Evolutionary conservation across 2,113 vertebrate genomes (phyloP).

Genomic region (Macroglossus sobrinus): DNA sequence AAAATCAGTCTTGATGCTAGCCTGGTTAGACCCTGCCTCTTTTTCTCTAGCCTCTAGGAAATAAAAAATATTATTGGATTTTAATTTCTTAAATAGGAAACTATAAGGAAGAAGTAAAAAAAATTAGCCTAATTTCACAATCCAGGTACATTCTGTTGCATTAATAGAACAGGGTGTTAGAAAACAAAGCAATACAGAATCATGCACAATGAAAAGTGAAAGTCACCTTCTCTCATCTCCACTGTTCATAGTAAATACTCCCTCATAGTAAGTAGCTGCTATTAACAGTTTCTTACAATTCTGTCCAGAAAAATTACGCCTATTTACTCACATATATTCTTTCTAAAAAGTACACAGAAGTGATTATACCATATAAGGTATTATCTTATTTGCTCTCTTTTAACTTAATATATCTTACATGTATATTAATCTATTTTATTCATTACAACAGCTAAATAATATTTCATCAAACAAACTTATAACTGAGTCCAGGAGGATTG

Average conservation of each 20-base stretch:
- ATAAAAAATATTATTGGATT: background rate
- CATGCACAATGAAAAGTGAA: background rate
- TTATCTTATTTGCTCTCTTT: background rate
- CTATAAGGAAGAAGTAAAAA: conserved; percentile 1
- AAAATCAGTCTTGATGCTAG: background rate
- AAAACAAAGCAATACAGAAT: background rate
- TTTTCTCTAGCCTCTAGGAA: background rate
- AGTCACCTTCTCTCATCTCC: background rate
- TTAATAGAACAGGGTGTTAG: background rate
- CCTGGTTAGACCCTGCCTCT: background rate
- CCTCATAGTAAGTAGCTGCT: background rate
- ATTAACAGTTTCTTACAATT: background rate
- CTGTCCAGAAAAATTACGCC: background rate
- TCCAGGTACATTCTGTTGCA: background rate
- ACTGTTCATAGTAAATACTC: background rate
- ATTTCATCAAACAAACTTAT: background rate
- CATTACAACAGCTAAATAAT: background rate
- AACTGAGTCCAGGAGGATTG: background rate
- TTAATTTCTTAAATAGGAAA: background rate
- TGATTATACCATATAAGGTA: background rate
- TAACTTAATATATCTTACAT: background rate
- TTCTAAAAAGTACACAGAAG: background rate
- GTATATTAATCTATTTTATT: background rate
- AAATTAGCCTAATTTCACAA: background rate
- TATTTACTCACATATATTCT: background rate